Conservation (phyloP, 2,113 vertebrate species). For the Oncorhynchus kisutch region DNA sequence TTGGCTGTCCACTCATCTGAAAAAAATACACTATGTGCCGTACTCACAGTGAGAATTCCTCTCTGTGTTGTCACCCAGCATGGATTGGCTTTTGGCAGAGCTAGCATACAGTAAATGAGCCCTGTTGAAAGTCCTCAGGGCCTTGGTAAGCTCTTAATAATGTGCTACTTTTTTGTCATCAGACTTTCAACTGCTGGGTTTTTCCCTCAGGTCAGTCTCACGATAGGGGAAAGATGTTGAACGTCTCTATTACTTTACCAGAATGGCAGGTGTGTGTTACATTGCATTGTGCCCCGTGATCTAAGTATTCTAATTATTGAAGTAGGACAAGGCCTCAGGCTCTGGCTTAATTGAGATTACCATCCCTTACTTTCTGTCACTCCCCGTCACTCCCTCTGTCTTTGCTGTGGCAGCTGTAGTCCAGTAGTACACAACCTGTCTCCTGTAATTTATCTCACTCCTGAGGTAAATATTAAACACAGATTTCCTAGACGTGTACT, state of each 20-base stretch:
- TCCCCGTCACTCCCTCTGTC: not conserved
- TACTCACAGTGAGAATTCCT: constrained; percentile 1
- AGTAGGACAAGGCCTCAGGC: too few relatives aligned
- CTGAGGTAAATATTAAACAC: constrained; percentile 18
- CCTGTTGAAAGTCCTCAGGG: constrained; percentile 5
- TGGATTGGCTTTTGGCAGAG: constrained; percentile 8
- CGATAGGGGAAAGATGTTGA: too few relatives aligned
- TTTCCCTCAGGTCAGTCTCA: too few relatives aligned
- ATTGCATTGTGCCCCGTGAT: too few relatives aligned
- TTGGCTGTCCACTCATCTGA: not conserved
- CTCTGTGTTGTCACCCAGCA: not conserved
- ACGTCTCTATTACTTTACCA: too few relatives aligned
- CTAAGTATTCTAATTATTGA: too few relatives aligned
- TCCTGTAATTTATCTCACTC: constrained; percentile 33
- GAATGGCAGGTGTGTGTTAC: too few relatives aligned
- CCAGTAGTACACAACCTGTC: constrained; percentile 4
- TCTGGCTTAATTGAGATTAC: not conserved
- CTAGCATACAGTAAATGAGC: not conserved
- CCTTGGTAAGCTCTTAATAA: not conserved
- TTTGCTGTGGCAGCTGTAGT: constrained; percentile 8
- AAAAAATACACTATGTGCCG: not conserved
- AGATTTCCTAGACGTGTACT: constrained; percentile 16
- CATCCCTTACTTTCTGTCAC: not conserved
- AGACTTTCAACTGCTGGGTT: too few relatives aligned
- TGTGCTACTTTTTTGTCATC: too few relatives aligned